Base-by-base conservation (phyloP, 1,140 invertebrate genomes). In the Pygmarrhopalites habei region DNA sequence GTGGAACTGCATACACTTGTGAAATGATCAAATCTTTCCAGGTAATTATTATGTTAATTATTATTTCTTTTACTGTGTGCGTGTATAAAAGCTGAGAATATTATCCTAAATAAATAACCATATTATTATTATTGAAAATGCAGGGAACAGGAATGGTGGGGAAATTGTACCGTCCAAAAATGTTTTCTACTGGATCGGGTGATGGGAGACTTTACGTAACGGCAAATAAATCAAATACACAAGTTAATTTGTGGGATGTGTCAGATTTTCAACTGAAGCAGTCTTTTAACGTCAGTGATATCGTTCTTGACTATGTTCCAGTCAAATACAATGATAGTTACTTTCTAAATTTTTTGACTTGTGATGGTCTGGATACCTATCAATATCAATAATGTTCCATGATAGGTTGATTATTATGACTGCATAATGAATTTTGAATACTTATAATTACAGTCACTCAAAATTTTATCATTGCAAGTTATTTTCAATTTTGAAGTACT, bases 161-260 rank as follows among this genome's bases (percentile, higher is more conserved):
- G 10, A 46, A 57, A 43, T 21, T 63, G n/a, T 57, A 53, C 43
- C 29, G 61, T 46, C 53, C 61, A 17, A 26, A 55, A 12, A 55
- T 63, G 7, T 57, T 63, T 30, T 57, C 52, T 15, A n/a, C n/a
- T n/a, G n/a, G n/a, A n/a, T 53, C 61, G 1, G 21, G 28, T 30
- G 30, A 43, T 26, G 55, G 44, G 17, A 43, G 57, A 47, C 52
- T 63, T 12, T 63, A 46, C 32, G 53, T 63, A 2, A 25, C 55
- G 10, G 52, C 26, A 7, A 57, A 35, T 23, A 53, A 43, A 19
- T 25, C 2, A 15, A 14, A 15, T 25, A 26, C 14, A 23, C 25
- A 39, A 32, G 61, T 63, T n/a, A 17, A 53, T 7, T 19, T 57
- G 53, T 63, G 61, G 61, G 61, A 63, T 39, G 28, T 63, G 25